Base-by-base conservation (phyloP, 2,113 vertebrate species). In the Hippotragus niger region DNA sequence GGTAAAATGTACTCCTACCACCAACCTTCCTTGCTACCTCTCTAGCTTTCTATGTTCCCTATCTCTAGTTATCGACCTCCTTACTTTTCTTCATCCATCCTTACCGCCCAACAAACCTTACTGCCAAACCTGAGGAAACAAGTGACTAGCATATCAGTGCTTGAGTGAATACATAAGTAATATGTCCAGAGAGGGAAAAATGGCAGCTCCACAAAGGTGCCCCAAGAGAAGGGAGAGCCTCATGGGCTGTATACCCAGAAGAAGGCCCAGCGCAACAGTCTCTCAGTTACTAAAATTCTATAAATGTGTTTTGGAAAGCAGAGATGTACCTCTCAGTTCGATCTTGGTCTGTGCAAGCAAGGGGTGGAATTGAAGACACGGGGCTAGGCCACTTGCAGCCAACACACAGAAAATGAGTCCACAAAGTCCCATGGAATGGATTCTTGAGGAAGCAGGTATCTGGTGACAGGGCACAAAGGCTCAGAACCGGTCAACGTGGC, bases 331-430 rank as follows among this genome's bases (percentile, higher is more conserved):
- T 52, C 29, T 33, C 16, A 33, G 50, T 2, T 82, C 0, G 1
- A n/a, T n/a, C 31, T 21, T 82, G 6, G 19, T 82, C 50, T 82
- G 50, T n/a, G 47, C 11, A 52, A 53, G 31, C 80, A n/a, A 21
- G 2, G 47, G 6, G 31, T n/a, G 50, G 50, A 12, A 7, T 7
- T 19, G 19, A 7, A 33, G 19, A 82, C 31, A 27, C 0, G 7
- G 13, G 33, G n/a, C n/a, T 55, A 55, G 23, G 81, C 12, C 33
- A 55, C n/a, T 36, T 82, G 80, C 6, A 4, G 3, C 10, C 31
- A n/a, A 52, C 50, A 82, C 81, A 55, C 21, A 55, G 52, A 27
- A 55, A 40, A 82, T 0, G 3, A 7, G 47, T 4, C 11, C 6
- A 53, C 19, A 52, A 14, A 53, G 47, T 14, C 50, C 29, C 45